Conservation (phyloP, 2,797 vertebrate species). For the Neosilurus hyrtlii region DNA sequence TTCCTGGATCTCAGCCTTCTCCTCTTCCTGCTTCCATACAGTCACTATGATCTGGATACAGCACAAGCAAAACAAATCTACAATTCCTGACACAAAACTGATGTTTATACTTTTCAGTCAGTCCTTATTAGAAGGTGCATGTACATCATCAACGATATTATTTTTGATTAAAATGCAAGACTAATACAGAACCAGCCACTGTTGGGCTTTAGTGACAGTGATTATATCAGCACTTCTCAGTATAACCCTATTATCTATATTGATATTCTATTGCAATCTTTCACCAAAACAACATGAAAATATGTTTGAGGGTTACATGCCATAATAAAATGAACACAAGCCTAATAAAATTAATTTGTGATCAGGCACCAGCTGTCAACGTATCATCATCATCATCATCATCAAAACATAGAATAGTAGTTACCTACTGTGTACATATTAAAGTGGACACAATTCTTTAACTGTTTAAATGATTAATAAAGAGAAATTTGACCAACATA, state of each 20-base stretch:
- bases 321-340: background rate
- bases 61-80: constrained; percentile 17
- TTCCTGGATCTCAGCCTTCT: constrained; percentile 84
- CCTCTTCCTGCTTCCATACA: constrained; percentile 87
- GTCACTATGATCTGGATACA: constrained; percentile 86
- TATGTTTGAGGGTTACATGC: background rate
- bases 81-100: background rate
- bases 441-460: background rate
- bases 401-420: background rate
- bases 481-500: background rate
- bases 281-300: background rate
- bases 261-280: too few species aligned
- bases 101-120: background rate
- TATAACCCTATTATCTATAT: too few species aligned
- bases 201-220: background rate
- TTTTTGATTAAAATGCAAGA: background rate
- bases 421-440: background rate
- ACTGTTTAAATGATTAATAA: background rate
- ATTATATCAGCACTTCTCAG: background rate
- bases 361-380: background rate
- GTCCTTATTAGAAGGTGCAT: background rate
- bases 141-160: background rate
- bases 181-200: background rate
- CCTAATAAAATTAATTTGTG: background rate
- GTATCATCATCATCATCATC: background rate